These are phyloP conservation scores for Gymnocephalus cernua DNA, from an alignment of 2,113 vertebrate species.

Conservation along the genomic window DNA sequence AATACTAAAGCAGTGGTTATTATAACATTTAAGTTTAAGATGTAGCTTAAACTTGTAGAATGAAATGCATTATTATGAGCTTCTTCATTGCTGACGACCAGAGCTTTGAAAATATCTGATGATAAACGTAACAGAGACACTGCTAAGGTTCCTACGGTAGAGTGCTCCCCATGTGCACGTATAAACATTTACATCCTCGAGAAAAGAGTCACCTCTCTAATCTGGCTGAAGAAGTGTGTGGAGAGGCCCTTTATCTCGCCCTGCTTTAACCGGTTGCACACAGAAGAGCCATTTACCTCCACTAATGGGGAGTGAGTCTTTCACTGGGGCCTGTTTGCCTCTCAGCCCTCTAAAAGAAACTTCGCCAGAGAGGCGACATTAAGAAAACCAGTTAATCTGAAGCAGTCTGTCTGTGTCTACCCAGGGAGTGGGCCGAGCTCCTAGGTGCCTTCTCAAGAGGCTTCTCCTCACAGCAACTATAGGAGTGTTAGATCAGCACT, in stretches of 20 bases:
- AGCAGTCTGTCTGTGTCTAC: slow-evolving; percentile 68
- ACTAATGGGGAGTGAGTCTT: slow-evolving; percentile 79
- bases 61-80: slow-evolving; percentile 14
- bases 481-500: slow-evolving; percentile 76
- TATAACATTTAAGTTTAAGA: background rate
- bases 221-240: slow-evolving; percentile 78
- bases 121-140: slow-evolving; percentile 53
- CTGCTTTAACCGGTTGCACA: slow-evolving; percentile 76
- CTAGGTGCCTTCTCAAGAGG: slow-evolving; percentile 76
- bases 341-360: slow-evolving; percentile 76
- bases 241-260: slow-evolving; percentile 78
- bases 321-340: slow-evolving; percentile 70
- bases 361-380: slow-evolving; percentile 75
- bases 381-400: slow-evolving; percentile 81
- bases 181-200: slow-evolving; percentile 83
- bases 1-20: background rate
- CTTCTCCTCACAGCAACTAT: slow-evolving; percentile 60
- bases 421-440: slow-evolving; percentile 60
- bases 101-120: slow-evolving; percentile 36
- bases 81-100: slow-evolving; percentile 23
- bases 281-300: slow-evolving; percentile 83
- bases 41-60: background rate
- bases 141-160: slow-evolving; percentile 43
- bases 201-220: slow-evolving; percentile 84
- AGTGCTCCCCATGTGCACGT: slow-evolving; percentile 56